Conservation (phyloP, 2,888 invertebrate genomes). For the Parnassius glacialis region DNA sequence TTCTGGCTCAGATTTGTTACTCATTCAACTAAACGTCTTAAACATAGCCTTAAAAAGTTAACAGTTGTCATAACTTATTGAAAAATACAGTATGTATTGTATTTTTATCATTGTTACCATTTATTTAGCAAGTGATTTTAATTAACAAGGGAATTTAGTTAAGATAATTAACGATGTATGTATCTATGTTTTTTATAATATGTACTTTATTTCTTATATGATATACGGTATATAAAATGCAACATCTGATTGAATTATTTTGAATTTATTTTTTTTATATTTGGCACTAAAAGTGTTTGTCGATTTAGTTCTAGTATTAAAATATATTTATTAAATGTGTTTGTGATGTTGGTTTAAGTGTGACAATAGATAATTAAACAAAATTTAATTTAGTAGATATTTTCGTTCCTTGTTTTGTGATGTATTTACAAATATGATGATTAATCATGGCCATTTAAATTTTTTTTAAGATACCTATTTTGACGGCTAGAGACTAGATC, state of each 20-base stretch:
- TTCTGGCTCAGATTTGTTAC: no score
- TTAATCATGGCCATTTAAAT: slow-evolving; percentile 18
- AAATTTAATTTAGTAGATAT: slow-evolving; percentile 10
- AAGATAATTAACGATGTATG: background rate
- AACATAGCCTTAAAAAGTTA: no score
- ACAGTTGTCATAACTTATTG: no score
- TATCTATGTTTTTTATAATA: background rate
- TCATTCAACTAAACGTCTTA: no score
- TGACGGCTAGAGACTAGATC: slow-evolving; percentile 1
- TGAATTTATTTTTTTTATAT: background rate
- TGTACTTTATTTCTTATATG: no score
- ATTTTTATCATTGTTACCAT: slow-evolving; percentile 17
- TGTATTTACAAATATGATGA: slow-evolving; percentile 14
- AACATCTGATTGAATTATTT: no score
- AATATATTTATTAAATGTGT: background rate
- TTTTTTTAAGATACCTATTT: background rate
- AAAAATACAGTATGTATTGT: no score
- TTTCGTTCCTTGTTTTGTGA: slow-evolving; percentile 23
- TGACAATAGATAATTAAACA: background rate
- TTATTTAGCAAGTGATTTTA: slow-evolving; percentile 1
- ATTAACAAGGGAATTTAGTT: slow-evolving; percentile 8
- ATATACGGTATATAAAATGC: no score
- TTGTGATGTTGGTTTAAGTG: slow-evolving; percentile 15
- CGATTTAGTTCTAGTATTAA: background rate
- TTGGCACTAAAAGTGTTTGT: background rate